Percentiles rank a stretch among this genome's conserved stretches.
phyloP scores from a whole-genome alignment of 53 echinoderm and acorn worm species.

The Echinometra lucunter region DNA sequence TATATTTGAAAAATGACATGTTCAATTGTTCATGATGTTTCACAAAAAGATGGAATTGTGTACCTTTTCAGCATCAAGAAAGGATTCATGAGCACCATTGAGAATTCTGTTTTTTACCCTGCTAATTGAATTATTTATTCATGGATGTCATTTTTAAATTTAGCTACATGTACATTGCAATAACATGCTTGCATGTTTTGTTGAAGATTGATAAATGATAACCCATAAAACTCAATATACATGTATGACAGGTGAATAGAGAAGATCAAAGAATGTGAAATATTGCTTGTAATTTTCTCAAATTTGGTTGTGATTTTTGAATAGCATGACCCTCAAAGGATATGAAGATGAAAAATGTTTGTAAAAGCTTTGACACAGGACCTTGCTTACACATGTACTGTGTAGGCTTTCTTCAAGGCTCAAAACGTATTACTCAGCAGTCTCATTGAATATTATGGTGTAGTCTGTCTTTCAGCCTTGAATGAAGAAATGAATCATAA shows the following conservation, averaged over 20 bases:
- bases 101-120: too few species aligned
- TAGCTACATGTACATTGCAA: neutral
- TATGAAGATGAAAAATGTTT: too few species aligned
- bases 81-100: too few species aligned
- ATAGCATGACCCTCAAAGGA: neutral
- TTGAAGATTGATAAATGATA: neutral
- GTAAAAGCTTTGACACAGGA: neutral
- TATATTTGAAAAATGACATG: too few species aligned
- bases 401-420: neutral
- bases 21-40: too few species aligned
- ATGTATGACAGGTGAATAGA: neutral
- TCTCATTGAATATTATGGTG: too few species aligned
- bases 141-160: too few species aligned
- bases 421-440: neutral
- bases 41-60: too few species aligned
- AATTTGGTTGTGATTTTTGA: constrained; percentile 4
- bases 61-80: too few species aligned
- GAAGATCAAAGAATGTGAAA: neutral
- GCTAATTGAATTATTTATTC: too few species aligned
- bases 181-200: neutral
- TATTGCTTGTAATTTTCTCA: neutral
- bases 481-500: too few species aligned
- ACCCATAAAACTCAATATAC: neutral
- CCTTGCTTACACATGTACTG: neutral
- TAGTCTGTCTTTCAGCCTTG: too few species aligned